These are phyloP conservation scores for Cossypha heuglini DNA, from an alignment of 2,797 vertebrate species.

Conservation along the genomic window DNA sequence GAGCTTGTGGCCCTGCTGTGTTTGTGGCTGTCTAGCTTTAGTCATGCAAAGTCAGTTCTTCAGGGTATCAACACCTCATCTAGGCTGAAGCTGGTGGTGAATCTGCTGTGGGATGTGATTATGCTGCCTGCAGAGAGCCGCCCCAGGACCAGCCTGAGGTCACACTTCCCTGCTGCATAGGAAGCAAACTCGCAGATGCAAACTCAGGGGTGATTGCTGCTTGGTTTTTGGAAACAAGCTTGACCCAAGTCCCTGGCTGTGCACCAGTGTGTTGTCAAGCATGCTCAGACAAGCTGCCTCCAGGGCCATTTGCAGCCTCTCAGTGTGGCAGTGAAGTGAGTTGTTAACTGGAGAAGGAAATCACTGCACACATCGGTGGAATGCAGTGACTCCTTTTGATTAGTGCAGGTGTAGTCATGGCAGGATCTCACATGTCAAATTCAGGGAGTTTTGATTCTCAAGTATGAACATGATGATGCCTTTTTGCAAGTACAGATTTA, in stretches of 20 bases:
- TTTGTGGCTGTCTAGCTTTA: neutral
- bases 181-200: neutral
- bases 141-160: neutral
- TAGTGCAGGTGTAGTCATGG: neutral
- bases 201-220: neutral
- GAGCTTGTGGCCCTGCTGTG: neutral
- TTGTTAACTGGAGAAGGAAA: neutral
- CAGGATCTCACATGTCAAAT: neutral
- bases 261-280: neutral
- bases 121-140: neutral
- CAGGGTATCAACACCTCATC: neutral
- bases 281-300: constrained; percentile 19
- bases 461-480: neutral
- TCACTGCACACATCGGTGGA: neutral
- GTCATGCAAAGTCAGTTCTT: neutral
- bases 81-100: neutral
- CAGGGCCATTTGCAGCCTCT: neutral
- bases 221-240: neutral
- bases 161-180: neutral
- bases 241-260: neutral
- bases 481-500: neutral
- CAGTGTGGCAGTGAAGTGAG: neutral
- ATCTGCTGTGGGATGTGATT: neutral
- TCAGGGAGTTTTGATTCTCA: neutral
- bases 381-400: neutral